A percentile compares a stretch with the other conserved stretches of the same genome.
These are phyloP conservation scores for Macrosteles quadrilineatus DNA, from an alignment of 1,140 invertebrate species.

Conservation along the genomic window DNA sequence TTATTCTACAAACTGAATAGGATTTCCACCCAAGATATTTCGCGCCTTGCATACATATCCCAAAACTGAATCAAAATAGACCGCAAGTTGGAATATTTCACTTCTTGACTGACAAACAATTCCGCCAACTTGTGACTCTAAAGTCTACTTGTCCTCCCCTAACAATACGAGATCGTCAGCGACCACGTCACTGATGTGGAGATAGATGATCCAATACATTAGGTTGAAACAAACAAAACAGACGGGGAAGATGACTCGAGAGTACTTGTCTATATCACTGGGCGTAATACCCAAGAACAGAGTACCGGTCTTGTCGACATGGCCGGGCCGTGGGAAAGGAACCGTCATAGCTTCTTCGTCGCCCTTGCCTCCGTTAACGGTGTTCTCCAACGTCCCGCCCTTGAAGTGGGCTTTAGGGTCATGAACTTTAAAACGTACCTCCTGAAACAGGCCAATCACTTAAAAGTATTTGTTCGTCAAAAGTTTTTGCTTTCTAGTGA, in stretches of 20 bases:
- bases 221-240: slow-evolving; percentile 63
- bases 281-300: slow-evolving; percentile 57
- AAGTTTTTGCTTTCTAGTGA: no score
- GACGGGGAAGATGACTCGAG: slow-evolving; percentile 60
- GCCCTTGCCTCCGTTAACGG: slow-evolving; percentile 49
- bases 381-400: slow-evolving; percentile 81
- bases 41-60: no score
- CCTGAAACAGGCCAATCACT: slow-evolving; percentile 65
- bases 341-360: slow-evolving; percentile 43
- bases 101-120: no score
- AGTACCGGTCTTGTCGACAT: slow-evolving; percentile 48
- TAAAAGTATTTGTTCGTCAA: slow-evolving; percentile 19
- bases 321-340: slow-evolving; percentile 31
- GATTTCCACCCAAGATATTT: no score
- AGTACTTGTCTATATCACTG: slow-evolving; percentile 62
- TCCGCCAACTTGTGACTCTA: no score
- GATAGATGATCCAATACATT: slow-evolving; percentile 64
- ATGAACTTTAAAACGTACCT: slow-evolving; percentile 89
- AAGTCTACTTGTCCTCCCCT: slow-evolving; percentile 42
- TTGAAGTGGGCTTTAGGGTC: slow-evolving; percentile 90
- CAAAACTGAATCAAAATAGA: no score
- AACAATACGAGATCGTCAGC: slow-evolving; percentile 53
- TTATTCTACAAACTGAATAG: no score
- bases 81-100: no score
- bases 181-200: slow-evolving; percentile 58